Conservation (phyloP, 2,888 invertebrate species). For the Synergus umbraculus region DNA sequence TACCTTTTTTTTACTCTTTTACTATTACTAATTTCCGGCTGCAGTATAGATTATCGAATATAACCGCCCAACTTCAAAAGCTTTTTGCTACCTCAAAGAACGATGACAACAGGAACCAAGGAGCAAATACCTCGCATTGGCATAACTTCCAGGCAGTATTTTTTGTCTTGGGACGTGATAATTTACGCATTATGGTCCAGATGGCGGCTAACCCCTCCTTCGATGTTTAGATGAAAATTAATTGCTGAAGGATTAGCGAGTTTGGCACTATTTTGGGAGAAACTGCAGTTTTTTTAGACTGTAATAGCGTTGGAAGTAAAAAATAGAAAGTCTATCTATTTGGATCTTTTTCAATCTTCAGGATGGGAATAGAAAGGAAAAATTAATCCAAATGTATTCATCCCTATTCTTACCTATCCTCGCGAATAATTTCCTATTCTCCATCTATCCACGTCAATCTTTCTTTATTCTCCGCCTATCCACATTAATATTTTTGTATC, state of each 20-base stretch:
- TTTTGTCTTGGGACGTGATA: neutral
- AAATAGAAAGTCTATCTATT: too few relatives aligned
- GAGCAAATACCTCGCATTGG: neutral
- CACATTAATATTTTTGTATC: too few relatives aligned
- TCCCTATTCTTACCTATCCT: too few relatives aligned
- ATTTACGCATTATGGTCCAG: conserved; percentile 20
- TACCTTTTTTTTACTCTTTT: neutral
- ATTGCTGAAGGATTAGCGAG: neutral
- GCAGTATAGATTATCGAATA: neutral
- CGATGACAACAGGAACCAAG: neutral
- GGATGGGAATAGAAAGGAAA: too few relatives aligned
- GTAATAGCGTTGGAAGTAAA: too few relatives aligned
- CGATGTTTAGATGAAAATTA: neutral
- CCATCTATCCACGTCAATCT: too few relatives aligned
- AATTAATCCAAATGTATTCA: too few relatives aligned
- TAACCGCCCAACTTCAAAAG: neutral
- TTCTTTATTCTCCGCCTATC: too few relatives aligned
- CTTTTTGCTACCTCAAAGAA: neutral
- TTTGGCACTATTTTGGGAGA: neutral
- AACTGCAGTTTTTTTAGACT: too few relatives aligned
- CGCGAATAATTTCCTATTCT: too few relatives aligned
- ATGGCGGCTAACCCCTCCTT: neutral
- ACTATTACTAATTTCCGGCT: neutral
- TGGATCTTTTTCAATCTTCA: too few relatives aligned
- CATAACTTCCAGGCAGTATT: neutral